Percentiles rank a stretch among this genome's conserved stretches.
These are phyloP conservation scores for Micromesistius poutassou DNA, from an alignment of 2,797 vertebrate species.

Conservation along the genomic window DNA sequence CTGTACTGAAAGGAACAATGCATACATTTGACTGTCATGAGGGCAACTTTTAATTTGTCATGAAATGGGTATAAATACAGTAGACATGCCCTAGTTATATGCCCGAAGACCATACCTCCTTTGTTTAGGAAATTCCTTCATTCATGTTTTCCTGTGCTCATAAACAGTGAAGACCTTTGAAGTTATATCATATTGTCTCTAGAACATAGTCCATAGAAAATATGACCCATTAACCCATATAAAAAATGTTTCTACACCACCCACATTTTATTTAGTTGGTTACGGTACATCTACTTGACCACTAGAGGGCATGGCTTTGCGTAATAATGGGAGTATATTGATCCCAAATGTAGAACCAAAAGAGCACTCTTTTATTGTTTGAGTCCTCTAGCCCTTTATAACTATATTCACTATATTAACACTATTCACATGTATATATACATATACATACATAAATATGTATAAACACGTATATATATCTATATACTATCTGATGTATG, in stretches of 20 bases:
- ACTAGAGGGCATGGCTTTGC: slow-evolving; percentile 33
- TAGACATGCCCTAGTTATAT: neutral
- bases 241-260: neutral
- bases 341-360: too few species aligned
- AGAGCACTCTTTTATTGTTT: too few species aligned
- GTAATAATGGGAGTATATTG: slow-evolving; percentile 19
- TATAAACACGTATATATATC: too few species aligned
- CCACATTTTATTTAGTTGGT: neutral
- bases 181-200: too few species aligned
- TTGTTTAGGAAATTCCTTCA: neutral
- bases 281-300: slow-evolving; percentile 26
- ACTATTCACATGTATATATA: too few species aligned
- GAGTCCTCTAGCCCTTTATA: neutral
- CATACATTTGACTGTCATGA: slow-evolving; percentile 35
- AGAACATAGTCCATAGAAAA: too few species aligned
- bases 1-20: slow-evolving; percentile 37
- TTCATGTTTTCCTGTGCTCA: too few species aligned
- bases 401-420: neutral
- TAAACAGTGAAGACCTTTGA: too few species aligned
- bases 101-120: neutral
- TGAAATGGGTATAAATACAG: slow-evolving; percentile 22
- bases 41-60: slow-evolving; percentile 22
- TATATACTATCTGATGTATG: too few species aligned
- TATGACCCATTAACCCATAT: too few species aligned
- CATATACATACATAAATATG: too few species aligned